Percentiles rank a stretch among this genome's conserved stretches.
These are phyloP conservation scores for Chrysemys picta DNA, from an alignment of 2,113 vertebrate species.

Conservation along the genomic window DNA sequence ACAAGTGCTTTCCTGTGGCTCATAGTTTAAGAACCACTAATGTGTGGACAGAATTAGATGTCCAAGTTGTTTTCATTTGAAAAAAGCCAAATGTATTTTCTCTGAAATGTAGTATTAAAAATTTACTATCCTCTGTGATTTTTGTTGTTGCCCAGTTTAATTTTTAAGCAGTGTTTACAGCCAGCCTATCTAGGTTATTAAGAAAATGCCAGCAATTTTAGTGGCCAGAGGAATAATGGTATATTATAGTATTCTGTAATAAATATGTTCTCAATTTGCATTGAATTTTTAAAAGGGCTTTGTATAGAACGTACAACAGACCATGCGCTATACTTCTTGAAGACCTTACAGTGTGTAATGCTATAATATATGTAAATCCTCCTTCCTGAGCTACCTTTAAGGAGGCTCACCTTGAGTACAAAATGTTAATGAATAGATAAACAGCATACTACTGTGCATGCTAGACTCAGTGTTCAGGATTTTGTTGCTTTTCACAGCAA, in stretches of 20 bases:
- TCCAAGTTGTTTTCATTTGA: neutral
- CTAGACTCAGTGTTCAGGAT: neutral
- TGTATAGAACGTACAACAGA: neutral
- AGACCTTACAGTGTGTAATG: neutral
- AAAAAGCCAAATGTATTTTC: neutral
- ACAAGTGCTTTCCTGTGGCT: neutral
- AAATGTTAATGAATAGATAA: neutral
- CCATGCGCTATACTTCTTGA: neutral
- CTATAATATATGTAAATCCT: neutral
- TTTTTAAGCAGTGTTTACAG: constrained; percentile 4
- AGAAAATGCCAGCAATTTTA: neutral
- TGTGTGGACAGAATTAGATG: neutral
- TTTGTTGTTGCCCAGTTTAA: neutral
- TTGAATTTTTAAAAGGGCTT: neutral
- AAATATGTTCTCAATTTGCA: neutral
- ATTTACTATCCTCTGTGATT: neutral
- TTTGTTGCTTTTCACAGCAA: constrained; percentile 12
- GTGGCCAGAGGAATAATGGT: neutral
- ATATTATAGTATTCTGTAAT: neutral
- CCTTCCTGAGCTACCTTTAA: neutral
- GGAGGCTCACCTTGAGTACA: neutral
- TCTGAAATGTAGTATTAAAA: constrained; percentile 9
- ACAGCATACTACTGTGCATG: neutral
- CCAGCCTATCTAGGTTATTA: constrained; percentile 2
- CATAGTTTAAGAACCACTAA: neutral